Percentiles rank a stretch among this genome's conserved stretches.
These are phyloP conservation scores for Pseudolycoriella hygida DNA, from an alignment of 2,888 invertebrate genomes.

Conservation along the genomic window DNA sequence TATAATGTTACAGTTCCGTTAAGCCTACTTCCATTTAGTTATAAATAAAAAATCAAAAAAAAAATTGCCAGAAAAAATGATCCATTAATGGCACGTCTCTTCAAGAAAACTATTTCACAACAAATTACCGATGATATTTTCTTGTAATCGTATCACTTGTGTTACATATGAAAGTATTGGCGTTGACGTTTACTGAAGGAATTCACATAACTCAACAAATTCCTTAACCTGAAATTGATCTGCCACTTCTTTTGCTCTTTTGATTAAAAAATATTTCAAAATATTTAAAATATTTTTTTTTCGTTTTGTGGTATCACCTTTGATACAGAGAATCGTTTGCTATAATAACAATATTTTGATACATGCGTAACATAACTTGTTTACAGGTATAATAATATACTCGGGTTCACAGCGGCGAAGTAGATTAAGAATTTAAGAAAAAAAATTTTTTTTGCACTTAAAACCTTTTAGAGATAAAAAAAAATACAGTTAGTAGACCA, in stretches of 20 bases:
- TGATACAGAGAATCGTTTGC: too few species aligned
- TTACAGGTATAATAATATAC: too few species aligned
- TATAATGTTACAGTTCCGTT: too few species aligned
- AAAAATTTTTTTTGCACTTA: too few species aligned
- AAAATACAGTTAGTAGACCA: too few species aligned
- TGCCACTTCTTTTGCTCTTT: constrained; percentile 4
- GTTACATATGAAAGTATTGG: background rate
- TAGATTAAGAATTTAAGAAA: too few species aligned
- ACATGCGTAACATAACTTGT: too few species aligned
- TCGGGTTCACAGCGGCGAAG: too few species aligned
- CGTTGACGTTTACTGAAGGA: constrained; percentile 1
- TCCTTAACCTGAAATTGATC: constrained; percentile 1
- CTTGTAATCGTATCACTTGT: background rate
- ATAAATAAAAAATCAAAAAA: too few species aligned
- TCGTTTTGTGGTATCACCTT: background rate
- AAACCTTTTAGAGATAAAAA: too few species aligned
- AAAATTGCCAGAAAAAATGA: background rate
- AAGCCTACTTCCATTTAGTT: too few species aligned
- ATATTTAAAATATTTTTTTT: background rate
- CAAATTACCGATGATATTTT: constrained; percentile 4
- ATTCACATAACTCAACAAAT: constrained; percentile 1
- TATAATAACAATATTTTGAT: too few species aligned
- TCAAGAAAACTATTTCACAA: constrained; percentile 6
- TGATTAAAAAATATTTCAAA: constrained; percentile 1
- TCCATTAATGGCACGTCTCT: constrained; percentile 5